These are phyloP conservation scores for Microhierax caerulescens DNA, from an alignment of 2,797 vertebrate genomes.

Conservation along the genomic window DNA sequence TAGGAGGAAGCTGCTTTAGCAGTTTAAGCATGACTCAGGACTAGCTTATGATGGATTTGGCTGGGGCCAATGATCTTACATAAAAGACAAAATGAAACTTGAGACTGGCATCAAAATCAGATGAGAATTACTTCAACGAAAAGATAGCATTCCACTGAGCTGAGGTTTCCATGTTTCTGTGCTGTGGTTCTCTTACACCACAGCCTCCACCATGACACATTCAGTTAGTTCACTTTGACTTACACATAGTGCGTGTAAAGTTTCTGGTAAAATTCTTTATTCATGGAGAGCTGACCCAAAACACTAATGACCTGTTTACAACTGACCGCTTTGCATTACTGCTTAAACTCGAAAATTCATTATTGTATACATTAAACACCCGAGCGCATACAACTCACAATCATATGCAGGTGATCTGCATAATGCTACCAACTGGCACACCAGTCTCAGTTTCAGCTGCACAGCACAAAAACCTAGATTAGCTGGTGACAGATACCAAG, in stretches of 20 bases:
- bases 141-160: not conserved
- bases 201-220: not conserved
- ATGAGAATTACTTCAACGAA: not conserved
- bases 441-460: not conserved
- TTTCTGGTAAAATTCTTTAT: not conserved
- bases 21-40: not conserved
- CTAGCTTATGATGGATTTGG: not conserved
- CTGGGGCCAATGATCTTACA: not conserved
- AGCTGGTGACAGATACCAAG: not conserved
- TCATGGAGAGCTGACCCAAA: not conserved
- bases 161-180: not conserved
- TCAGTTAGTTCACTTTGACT: not conserved
- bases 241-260: rapidly evolving
- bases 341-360: not conserved
- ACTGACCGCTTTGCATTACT: not conserved
- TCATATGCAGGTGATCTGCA: not conserved
- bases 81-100: not conserved
- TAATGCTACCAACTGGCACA: not conserved
- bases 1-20: not conserved
- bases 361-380: not conserved
- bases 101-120: not conserved
- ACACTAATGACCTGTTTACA: not conserved
- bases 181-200: not conserved
- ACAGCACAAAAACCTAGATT: not conserved
- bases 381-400: not conserved